phyloP scores from a whole-genome alignment of 2,113 vertebrate genomes.

The Hippocampus abdominalis region DNA sequence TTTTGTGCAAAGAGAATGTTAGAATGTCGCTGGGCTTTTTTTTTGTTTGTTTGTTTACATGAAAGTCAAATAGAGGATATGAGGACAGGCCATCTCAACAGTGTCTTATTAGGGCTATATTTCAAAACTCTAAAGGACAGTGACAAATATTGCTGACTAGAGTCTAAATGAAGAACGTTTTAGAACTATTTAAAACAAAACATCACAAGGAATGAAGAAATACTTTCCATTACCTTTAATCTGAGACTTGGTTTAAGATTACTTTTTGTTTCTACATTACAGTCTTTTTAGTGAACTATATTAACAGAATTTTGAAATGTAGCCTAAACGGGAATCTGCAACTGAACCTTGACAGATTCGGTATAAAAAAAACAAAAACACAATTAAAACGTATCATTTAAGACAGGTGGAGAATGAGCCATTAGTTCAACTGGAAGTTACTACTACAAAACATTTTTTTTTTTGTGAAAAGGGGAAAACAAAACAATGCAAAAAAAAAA shows the following conservation, averaged over 20 bases:
- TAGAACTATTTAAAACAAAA: constrained; percentile 81
- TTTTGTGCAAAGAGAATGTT: constrained; percentile 57
- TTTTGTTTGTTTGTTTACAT: constrained; percentile 38
- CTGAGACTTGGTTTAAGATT: constrained; percentile 64
- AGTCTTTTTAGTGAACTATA: constrained; percentile 71
- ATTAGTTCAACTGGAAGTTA: constrained; percentile 58
- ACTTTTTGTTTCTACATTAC: constrained; percentile 68
- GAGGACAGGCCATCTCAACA: constrained; percentile 90
- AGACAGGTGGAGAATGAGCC: constrained; percentile 65
- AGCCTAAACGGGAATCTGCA: constrained; percentile 99
- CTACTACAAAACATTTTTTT: constrained; percentile 69
- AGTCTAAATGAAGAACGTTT: constrained; percentile 70
- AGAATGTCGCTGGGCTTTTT: constrained; percentile 17
- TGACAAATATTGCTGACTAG: constrained; percentile 76
- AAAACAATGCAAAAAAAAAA: constrained; percentile 78
- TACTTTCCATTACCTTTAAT: constrained; percentile 63
- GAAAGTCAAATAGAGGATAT: constrained; percentile 76
- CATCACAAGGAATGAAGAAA: constrained; percentile 70
- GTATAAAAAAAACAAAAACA: constrained; percentile 56
- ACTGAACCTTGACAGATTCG: constrained; percentile 84
- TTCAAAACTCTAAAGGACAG: constrained; percentile 92
- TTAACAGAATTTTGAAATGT: constrained; percentile 99
- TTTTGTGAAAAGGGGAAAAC: constrained; percentile 63
- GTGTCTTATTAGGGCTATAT: constrained; percentile 92
- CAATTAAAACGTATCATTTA: constrained; percentile 68